Conservation (phyloP, 2,113 vertebrate genomes). For the Sinocyclocheilus anshuiensis region DNA sequence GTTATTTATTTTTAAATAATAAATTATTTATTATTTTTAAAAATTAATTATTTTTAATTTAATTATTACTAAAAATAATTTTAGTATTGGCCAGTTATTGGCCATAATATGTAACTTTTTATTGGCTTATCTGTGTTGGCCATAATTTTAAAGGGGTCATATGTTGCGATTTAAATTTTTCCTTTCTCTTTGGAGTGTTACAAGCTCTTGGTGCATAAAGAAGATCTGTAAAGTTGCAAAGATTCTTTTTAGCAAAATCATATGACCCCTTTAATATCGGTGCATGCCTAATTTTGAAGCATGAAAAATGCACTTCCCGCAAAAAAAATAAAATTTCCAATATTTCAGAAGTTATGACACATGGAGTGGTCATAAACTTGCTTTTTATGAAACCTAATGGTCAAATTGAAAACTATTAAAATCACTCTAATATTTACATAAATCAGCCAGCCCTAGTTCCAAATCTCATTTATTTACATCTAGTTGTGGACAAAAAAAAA, state of each 20-base stretch:
- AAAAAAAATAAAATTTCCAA: neutral
- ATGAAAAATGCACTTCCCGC: neutral
- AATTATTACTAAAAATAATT: too few species aligned
- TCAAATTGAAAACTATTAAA: neutral
- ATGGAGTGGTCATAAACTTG: neutral
- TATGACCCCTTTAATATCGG: neutral
- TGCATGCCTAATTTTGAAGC: neutral
- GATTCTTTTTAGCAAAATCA: neutral
- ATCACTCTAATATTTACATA: neutral
- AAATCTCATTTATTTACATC: constrained; percentile 19
- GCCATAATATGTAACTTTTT: neutral
- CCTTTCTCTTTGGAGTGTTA: too few species aligned
- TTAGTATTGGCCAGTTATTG: neutral
- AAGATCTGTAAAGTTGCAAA: too few species aligned
- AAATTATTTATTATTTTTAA: too few species aligned
- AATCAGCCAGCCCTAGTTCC: neutral
- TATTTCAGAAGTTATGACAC: neutral
- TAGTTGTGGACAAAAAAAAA: neutral
- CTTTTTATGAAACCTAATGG: neutral
- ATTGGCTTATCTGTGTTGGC: neutral
- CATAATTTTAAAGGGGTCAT: neutral
- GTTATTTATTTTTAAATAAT: too few species aligned
- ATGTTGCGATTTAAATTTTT: too few species aligned
- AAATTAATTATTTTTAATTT: too few species aligned
- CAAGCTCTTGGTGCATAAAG: too few species aligned